Base-by-base conservation (phyloP, 2,888 invertebrate species). In the Dicycla oo region DNA sequence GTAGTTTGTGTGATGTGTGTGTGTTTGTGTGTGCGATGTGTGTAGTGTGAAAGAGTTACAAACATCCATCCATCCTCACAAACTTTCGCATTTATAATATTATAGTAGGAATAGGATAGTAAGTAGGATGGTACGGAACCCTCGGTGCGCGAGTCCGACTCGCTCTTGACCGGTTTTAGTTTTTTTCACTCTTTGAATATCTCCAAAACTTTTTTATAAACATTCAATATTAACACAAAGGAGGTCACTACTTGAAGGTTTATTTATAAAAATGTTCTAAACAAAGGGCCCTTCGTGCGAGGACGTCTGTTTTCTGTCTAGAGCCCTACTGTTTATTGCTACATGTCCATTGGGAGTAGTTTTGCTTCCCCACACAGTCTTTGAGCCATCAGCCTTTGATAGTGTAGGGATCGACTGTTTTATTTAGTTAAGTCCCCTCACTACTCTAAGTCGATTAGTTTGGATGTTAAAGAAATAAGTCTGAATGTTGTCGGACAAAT, bases 271-370 rank as follows among this genome's bases (percentile, higher is more conserved):
- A 62, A 90, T 88, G 87, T 78, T 81, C 85, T 85, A 92, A 93
- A 95, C 95, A 95, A 94, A 94, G 91, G 87, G 89, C 87, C 89
- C 87, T 89, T 90, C 89, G 88, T 84, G 84, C 82, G 83, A 80
- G 87, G 84, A 86, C 93, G 93, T 95, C 95, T 95, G 95, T 90
- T 94, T 93, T 93, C 90, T 94, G 91, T 95, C 95, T 86, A 78
- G 81, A 82, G 84, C 87, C 85, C 90, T 85, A 80, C 83, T 95
- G 95, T 95, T 95, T 95, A 93, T 94, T 93, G 87, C 89, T 91
- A 87, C 88, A 89, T 88, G 94, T 93, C 91, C 88, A 80, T 86
- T 88, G 90, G 89, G 89, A 86, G 86, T 86, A 88, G 92, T 91
- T 91, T 90, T 88, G 87, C 87, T 88, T 85, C 86, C 89, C 86